phyloP scores from a whole-genome alignment of 37 sponge, comb jelly and placozoan genomes.

The Beroe ovata region DNA sequence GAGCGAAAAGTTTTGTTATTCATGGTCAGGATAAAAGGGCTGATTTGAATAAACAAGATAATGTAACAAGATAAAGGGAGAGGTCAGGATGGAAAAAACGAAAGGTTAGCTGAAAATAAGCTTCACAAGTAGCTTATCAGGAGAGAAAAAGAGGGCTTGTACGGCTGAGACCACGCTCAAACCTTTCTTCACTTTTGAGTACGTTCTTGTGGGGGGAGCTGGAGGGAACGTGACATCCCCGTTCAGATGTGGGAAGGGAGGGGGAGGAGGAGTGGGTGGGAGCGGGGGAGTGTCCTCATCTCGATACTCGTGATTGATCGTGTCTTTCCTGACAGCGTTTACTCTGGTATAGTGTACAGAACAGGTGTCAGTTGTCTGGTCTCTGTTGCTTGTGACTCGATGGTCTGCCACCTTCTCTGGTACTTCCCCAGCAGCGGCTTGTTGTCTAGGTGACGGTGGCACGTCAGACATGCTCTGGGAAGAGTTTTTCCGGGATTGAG shows the following conservation, averaged over 20 bases:
- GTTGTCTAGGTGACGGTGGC: background rate
- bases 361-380: background rate
- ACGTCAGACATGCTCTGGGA: background rate
- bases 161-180: background rate
- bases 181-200: conserved; percentile 6
- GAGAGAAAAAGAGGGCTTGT: background rate
- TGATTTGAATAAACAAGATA: too few relatives aligned
- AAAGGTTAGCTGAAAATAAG: too few relatives aligned
- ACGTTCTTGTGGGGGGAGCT: background rate
- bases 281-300: background rate
- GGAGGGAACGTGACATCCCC: background rate
- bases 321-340: background rate
- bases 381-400: background rate
- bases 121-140: too few relatives aligned
- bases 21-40: too few relatives aligned
- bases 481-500: background rate
- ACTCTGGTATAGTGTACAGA: background rate
- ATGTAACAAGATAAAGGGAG: too few relatives aligned
- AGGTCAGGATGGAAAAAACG: too few relatives aligned
- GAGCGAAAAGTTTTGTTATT: too few relatives aligned
- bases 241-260: background rate
- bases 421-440: background rate
- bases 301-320: background rate
- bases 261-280: background rate
- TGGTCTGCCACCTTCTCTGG: background rate